These are phyloP conservation scores for Camelus bactrianus DNA, from an alignment of 2,113 vertebrate genomes.

Conservation along the genomic window DNA sequence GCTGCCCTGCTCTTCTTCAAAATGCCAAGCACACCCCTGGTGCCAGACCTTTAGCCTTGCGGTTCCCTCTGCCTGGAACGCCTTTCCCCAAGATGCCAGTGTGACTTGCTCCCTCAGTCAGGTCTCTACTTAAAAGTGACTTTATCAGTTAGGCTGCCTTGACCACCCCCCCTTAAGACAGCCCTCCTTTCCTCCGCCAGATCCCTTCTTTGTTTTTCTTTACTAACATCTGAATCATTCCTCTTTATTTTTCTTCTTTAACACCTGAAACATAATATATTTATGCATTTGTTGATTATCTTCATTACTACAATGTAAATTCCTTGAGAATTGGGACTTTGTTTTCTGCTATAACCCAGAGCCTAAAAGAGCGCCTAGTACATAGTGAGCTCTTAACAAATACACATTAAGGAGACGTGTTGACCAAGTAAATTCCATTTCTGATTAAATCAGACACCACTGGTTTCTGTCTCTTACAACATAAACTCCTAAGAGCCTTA, in stretches of 20 bases:
- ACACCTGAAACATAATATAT: not conserved
- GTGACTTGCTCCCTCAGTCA: not conserved
- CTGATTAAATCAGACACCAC: not conserved
- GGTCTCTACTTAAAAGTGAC: not conserved
- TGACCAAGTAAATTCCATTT: not conserved
- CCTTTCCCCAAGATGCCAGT: not conserved
- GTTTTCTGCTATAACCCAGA: not conserved
- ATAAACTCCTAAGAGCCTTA: not conserved
- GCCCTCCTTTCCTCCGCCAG: not conserved
- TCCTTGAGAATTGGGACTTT: not conserved
- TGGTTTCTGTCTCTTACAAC: not conserved
- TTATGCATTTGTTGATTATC: not conserved
- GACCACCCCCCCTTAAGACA: not conserved
- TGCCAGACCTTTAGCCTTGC: not conserved
- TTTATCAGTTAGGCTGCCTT: not conserved
- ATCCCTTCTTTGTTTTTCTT: not conserved
- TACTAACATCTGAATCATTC: not conserved
- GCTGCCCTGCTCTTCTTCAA: not conserved
- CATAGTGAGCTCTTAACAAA: not conserved
- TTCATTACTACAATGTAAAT: not conserved
- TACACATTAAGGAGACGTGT: not conserved
- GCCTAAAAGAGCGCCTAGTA: not conserved
- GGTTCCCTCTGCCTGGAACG: not conserved
- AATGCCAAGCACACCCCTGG: not conserved
- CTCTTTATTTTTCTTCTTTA: conserved; percentile 1